These are phyloP conservation scores for Prunella strophiata DNA, from an alignment of 2,797 vertebrate species.

Conservation along the genomic window DNA sequence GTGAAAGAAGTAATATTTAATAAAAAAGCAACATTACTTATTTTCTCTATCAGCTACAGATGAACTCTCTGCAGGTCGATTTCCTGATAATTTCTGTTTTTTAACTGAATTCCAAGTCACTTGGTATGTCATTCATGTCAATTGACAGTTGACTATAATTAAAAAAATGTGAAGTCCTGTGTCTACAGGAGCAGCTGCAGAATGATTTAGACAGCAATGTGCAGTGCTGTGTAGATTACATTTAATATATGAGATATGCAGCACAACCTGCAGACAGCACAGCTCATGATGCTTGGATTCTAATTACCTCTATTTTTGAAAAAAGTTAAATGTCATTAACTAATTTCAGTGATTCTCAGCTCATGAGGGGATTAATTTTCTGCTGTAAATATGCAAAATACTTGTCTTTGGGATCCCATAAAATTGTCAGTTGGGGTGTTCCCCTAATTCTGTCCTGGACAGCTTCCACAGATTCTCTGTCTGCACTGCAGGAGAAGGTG, in stretches of 20 bases:
- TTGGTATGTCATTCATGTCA: background rate
- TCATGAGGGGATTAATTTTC: background rate
- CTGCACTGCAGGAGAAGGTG: background rate
- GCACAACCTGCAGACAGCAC: background rate
- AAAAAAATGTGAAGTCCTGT: background rate
- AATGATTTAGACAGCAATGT: background rate
- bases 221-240: background rate
- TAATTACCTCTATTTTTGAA: background rate
- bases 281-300: background rate
- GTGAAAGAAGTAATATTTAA: constrained; percentile 15
- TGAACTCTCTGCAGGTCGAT: background rate
- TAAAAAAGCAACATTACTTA: background rate
- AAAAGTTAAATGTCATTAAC: background rate
- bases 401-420: background rate
- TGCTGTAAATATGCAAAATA: background rate
- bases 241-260: background rate
- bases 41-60: background rate
- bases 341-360: background rate
- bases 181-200: background rate
- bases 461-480: background rate
- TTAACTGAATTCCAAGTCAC: background rate
- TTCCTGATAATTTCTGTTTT: background rate
- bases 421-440: background rate
- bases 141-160: background rate
- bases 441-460: background rate